Base-by-base conservation (phyloP, 2,797 vertebrate species). In the Propithecus perrieri region DNA sequence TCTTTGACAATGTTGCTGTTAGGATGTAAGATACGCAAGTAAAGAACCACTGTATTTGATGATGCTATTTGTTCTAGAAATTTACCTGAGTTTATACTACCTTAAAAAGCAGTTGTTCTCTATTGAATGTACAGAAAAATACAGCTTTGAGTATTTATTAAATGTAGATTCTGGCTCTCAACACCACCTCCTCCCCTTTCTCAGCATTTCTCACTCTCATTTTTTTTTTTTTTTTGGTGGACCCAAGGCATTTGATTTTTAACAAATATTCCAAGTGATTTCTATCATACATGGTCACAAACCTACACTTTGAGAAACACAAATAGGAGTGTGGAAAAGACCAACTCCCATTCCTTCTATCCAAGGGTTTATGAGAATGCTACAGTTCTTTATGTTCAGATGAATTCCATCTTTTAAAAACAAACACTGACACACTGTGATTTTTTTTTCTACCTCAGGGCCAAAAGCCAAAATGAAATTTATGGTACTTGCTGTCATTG, bases 401-500 rank as follows among this genome's bases (percentile, higher is more conserved):
- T 26, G 4, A 71, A 46, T 46, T 65, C 7, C 18, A 75, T 76
- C 55, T 91, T 91, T 67, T 13, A 61, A 84, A 91, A 87, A 61
- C 18, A 61, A 76, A 74, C 43, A 79, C 57, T 94, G 33, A 96
- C 15, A 76, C 1, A 35, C 72, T 97, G 53, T 87, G 24, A 0
- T 85, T 79, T 89, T 89, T 89, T 61, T 91, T 89, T 57, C 48
- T 74, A 61, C 41, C 46, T 59, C 81, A 97, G 96, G 72, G 15
- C 14, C 59, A 50, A 92, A 92, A 95, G 41, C 33, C 89, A 93
- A 95, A 80, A 98, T 96, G 96, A 98, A 96, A 93, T 93, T 80
- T 48, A 53, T 59, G 91, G 61, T 78, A 26, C 84, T 98, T 75
- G 71, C 71, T 61, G 72, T 94, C 83, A 65, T 43, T 2, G 12